Conservation (phyloP, 1,140 invertebrate species). For the Reticulitermes speratus region DNA sequence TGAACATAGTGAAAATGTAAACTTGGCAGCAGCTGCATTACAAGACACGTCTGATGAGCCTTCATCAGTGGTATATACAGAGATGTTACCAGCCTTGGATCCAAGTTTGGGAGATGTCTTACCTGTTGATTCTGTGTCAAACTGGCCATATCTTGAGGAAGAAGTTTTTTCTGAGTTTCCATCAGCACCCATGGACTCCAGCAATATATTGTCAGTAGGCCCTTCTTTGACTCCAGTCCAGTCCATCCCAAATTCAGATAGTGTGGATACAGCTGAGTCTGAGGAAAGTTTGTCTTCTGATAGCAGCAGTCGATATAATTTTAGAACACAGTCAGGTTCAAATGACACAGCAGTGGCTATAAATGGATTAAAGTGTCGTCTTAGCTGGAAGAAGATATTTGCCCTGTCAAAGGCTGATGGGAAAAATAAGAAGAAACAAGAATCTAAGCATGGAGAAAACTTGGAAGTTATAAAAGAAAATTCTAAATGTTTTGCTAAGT, state of each 20-base stretch:
- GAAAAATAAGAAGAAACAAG: not conserved
- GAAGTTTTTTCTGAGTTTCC: constrained; percentile 27
- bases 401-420: not conserved
- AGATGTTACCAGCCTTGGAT: not conserved
- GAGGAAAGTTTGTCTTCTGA: not conserved
- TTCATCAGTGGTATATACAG: not conserved
- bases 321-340: not conserved
- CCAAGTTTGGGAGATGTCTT: not conserved
- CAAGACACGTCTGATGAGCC: no score
- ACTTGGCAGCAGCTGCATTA: not conserved
- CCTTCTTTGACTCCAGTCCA: not conserved
- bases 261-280: not conserved
- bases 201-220: not conserved
- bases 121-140: constrained; percentile 30
- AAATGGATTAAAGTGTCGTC: constrained; percentile 13
- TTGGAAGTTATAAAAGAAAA: not conserved
- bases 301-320: not conserved
- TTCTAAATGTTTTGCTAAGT: not conserved
- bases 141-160: constrained; percentile 33
- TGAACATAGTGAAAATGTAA: not conserved
- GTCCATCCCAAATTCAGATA: not conserved
- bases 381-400: constrained; percentile 30
- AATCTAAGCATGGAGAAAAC: not conserved
- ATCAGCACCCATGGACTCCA: not conserved
- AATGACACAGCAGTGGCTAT: not conserved